Evolutionary conservation across 2,797 vertebrate species (phyloP), one percentile per base, ranked within the genome.

Genomic region (Eurystomus glaucurus): DNA sequence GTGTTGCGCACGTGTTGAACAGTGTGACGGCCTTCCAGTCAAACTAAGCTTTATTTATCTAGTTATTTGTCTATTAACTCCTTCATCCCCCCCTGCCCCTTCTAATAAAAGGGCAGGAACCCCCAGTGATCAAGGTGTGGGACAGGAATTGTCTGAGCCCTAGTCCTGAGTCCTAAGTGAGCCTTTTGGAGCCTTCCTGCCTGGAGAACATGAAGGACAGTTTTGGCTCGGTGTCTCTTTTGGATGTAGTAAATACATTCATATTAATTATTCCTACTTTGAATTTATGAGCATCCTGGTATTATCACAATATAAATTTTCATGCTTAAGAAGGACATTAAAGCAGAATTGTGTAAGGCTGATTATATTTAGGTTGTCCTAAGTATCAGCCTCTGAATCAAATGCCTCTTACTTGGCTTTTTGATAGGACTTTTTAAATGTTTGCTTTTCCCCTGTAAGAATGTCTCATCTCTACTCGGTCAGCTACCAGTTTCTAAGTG

Each of bases 41-140:
- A 80, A 85, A 58, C 14, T 23, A 39, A 9, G 2, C 2, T 54
- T 75, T 43, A 20, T 81, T 23, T 74, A 22, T 37, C 10, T 43
- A 17, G 78, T 26, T 74, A 22, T 41, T 10, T 72, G 2, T 18
- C 50, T 66, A 10, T 64, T 57, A 33, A 25, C 10, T n/a, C 18
- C 2, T 7, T 33, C 19, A 14, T 19, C 3, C 0, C 4, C 19
- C 10, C 19, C 2, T 6, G 35, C 35, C 35, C 35, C 35, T 48
- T 35, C 22, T 41, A 33, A 6, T 43, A 41, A 58, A 89, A 82
- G 6, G 23, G 2, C 6, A 68, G 3, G 57, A 45, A 26, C 5
- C 6, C 2, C 33, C 57, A n/a, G 50, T 46, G 52, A 10, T 88
- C 55, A 35, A 45, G 12, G 28, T 20, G 19, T 76, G 26, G 28